Percentiles rank a stretch among this genome's conserved stretches.
These are phyloP conservation scores for Brachyptera putata DNA, from an alignment of 2,888 invertebrate genomes.

Conservation along the genomic window DNA sequence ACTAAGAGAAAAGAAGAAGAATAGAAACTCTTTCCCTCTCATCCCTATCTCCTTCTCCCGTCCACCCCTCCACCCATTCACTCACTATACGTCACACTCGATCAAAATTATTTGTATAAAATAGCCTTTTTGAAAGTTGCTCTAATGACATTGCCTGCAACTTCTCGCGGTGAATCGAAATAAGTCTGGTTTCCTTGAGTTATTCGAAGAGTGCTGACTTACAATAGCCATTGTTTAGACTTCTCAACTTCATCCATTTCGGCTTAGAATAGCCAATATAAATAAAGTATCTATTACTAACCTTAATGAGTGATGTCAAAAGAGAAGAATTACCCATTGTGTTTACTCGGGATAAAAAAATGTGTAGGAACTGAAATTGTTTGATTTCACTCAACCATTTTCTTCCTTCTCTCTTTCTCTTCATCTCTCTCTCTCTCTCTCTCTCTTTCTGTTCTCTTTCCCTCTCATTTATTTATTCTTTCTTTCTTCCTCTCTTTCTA, in stretches of 20 bases:
- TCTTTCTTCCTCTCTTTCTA: neutral
- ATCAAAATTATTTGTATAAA: too few relatives aligned
- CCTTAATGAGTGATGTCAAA: constrained; percentile 7
- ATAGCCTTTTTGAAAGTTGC: too few relatives aligned
- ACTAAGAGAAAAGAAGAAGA: too few relatives aligned
- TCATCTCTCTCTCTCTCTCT: neutral
- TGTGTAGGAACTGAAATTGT: constrained; percentile 7
- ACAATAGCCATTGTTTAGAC: neutral
- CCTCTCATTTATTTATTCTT: neutral
- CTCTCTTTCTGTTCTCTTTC: neutral
- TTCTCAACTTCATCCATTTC: neutral
- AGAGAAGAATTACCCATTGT: constrained; percentile 10
- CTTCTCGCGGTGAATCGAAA: too few relatives aligned
- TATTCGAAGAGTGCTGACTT: neutral
- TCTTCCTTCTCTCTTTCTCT: neutral
- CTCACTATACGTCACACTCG: too few relatives aligned
- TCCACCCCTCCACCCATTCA: too few relatives aligned
- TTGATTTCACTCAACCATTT: neutral
- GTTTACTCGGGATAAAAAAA: neutral
- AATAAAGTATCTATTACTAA: constrained; percentile 6
- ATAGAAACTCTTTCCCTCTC: neutral
- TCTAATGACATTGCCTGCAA: neutral
- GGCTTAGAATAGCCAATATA: neutral
- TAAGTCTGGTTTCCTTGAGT: neutral
- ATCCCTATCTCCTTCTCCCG: too few relatives aligned